These are phyloP conservation scores for Threskiornis aethiopicus DNA, from an alignment of 2,797 vertebrate genomes.

Conservation along the genomic window DNA sequence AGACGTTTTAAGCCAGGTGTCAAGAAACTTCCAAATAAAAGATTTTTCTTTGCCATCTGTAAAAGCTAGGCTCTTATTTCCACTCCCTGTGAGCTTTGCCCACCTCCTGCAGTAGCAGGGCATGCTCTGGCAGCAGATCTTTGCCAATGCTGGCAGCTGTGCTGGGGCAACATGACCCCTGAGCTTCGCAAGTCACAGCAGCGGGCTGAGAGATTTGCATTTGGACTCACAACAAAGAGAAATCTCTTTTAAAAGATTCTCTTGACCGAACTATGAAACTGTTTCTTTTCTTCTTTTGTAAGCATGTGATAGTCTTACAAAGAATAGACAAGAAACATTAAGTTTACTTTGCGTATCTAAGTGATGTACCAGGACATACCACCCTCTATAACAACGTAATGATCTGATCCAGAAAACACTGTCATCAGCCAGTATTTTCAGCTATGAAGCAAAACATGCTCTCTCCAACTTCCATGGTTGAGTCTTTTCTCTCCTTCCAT, in stretches of 20 bases:
- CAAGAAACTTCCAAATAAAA: not conserved
- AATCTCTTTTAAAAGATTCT: not conserved
- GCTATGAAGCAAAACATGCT: not conserved
- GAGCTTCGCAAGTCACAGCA: not conserved
- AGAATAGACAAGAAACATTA: not conserved
- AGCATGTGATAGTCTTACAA: not conserved
- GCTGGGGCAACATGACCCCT: not conserved
- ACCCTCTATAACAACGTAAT: rapidly evolving
- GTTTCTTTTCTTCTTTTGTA: not conserved
- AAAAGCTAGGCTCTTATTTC: not conserved
- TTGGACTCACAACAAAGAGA: not conserved
- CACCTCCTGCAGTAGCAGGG: not conserved
- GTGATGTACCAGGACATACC: not conserved
- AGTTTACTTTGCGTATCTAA: not conserved
- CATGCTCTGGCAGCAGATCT: not conserved
- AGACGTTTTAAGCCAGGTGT: not conserved
- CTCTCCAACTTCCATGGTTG: not conserved
- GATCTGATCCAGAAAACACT: not conserved
- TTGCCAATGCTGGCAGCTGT: not conserved
- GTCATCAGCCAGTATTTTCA: not conserved
- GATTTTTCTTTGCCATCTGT: not conserved
- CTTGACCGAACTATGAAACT: not conserved
- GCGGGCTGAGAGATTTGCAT: not conserved
- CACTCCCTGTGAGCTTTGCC: not conserved
- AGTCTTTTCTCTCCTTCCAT: not conserved